Percentiles rank a stretch among this genome's conserved stretches.
Evolutionary conservation across 2,888 invertebrate species (phyloP).

Genomic region (Gymnocheta viridis): DNA sequence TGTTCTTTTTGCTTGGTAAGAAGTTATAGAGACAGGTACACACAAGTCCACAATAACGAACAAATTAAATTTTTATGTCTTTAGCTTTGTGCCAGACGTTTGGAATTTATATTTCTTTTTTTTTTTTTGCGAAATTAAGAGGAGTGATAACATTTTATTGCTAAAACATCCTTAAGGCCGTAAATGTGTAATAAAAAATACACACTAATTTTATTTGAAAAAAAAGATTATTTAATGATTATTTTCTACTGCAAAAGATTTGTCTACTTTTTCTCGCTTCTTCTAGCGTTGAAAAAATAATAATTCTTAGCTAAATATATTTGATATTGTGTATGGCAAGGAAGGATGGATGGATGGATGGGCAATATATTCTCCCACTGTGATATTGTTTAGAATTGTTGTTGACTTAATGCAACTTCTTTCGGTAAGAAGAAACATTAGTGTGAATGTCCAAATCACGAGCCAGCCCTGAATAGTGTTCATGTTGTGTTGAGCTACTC

Average conservation of each 20-base stretch:
- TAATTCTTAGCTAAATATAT: conserved; percentile 38
- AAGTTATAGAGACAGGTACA: conserved; percentile 27
- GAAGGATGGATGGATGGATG: too few relatives aligned
- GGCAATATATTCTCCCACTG: conserved; percentile 61
- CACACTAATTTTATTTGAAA: conserved; percentile 28
- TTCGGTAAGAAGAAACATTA: conserved; percentile 39
- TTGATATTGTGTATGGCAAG: conserved; percentile 31
- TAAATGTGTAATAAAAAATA: conserved; percentile 55
- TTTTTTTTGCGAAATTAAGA: conserved; percentile 1
- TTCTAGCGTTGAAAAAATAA: not conserved
- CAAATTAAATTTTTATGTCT: not conserved
- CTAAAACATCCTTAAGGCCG: conserved; percentile 28
- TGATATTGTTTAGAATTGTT: conserved; percentile 49
- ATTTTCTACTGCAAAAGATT: conserved; percentile 19
- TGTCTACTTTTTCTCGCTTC: not conserved
- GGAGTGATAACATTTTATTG: conserved; percentile 26
- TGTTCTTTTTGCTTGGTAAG: not conserved
- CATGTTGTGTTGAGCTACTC: not conserved
- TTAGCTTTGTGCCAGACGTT: conserved; percentile 16
- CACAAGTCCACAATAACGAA: not conserved
- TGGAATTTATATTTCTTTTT: not conserved
- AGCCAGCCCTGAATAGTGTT: not conserved
- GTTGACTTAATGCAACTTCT: conserved; percentile 54
- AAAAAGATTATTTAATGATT: conserved; percentile 28
- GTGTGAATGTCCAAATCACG: conserved; percentile 9